Evolutionary conservation across 2,113 vertebrate genomes (phyloP).

Genomic region (Xyliphius kryptos): DNA sequence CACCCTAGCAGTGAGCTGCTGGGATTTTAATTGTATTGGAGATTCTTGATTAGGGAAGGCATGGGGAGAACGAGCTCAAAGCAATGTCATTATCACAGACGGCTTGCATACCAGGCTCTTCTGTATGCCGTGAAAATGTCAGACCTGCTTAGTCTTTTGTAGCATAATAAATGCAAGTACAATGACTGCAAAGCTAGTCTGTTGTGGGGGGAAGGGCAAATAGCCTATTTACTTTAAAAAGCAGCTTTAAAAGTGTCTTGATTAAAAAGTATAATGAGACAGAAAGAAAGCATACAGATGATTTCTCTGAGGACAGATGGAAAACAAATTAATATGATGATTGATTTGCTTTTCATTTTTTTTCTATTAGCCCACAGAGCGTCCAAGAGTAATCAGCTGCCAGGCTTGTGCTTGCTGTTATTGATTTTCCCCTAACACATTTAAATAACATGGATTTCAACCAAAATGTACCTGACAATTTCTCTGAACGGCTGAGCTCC

Average conservation of each 20-base stretch:
- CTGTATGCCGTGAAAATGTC: conserved; percentile 84
- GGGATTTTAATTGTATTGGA: conserved; percentile 80
- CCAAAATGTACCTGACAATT: no score
- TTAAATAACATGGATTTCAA: no score
- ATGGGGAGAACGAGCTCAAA: conserved; percentile 75
- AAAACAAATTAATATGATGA: conserved; percentile 81
- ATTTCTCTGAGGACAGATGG: conserved; percentile 73
- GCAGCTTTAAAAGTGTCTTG: conserved; percentile 76
- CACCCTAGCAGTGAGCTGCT: conserved; percentile 70
- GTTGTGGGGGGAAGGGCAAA: conserved; percentile 79
- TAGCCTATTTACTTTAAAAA: conserved; percentile 70
- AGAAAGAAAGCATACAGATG: conserved; percentile 76
- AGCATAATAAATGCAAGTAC: conserved; percentile 90
- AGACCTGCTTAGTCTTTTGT: conserved; percentile 92
- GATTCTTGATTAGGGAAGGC: conserved; percentile 86
- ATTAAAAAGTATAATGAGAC: conserved; percentile 89
- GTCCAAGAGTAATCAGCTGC: no score
- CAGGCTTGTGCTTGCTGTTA: no score
- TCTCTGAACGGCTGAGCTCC: no score
- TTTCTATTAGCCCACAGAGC: no score
- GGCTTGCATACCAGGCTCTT: conserved; percentile 69
- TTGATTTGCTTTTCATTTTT: no score
- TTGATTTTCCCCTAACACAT: no score
- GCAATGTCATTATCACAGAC: conserved; percentile 77
- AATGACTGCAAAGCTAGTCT: conserved; percentile 77